A percentile compares a stretch with the other conserved stretches of the same genome.
Conservation (phyloP, 2,888 invertebrate genomes). For the Tortricodes alternella region DNA sequence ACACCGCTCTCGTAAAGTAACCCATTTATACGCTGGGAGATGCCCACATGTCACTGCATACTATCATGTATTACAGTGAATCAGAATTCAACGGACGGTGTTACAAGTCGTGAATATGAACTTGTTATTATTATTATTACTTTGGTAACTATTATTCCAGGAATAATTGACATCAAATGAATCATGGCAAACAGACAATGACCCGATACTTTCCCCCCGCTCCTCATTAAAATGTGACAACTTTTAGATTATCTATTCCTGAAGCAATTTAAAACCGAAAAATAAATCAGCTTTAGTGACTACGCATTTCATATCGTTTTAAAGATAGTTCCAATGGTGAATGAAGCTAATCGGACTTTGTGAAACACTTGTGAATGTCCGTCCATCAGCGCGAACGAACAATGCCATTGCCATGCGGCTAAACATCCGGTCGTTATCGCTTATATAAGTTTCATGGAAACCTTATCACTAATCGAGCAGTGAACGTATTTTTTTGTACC, state of each 20-base stretch:
- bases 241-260: not conserved
- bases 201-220: slow-evolving; percentile 6
- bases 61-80: slow-evolving; percentile 1
- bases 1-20: slow-evolving; percentile 4
- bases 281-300: not conserved
- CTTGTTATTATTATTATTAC: no score
- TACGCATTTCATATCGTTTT: not conserved
- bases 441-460: slow-evolving; percentile 59
- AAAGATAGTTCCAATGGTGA: slow-evolving; percentile 15
- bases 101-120: not conserved
- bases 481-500: slow-evolving; percentile 24
- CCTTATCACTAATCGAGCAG: slow-evolving; percentile 33
- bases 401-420: slow-evolving; percentile 63
- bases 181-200: slow-evolving; percentile 40
- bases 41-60: not conserved
- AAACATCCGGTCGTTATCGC: slow-evolving; percentile 77
- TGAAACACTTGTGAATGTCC: slow-evolving; percentile 19
- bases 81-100: not conserved
- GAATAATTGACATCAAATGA: no score
- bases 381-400: slow-evolving; percentile 49
- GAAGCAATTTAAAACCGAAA: not conserved
- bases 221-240: slow-evolving; percentile 24
- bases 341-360: slow-evolving; percentile 28
- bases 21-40: slow-evolving; percentile 1
- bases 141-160: no score